phyloP scores from a whole-genome alignment of 1,140 invertebrate species.

The Drosophila nannoptera region DNA sequence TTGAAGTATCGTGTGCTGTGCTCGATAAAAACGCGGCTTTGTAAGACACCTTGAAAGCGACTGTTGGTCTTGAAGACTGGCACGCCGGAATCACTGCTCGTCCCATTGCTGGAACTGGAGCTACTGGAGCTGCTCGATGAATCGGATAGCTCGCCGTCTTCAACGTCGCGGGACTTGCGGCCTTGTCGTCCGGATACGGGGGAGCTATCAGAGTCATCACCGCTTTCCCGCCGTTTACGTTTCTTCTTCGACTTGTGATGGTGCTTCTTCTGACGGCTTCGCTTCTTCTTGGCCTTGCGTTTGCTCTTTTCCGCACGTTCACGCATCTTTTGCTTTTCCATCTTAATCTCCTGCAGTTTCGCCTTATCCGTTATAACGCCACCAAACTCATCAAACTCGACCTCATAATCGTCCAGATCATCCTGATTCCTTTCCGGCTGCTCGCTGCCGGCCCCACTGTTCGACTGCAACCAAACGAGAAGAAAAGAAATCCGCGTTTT shows the following conservation, averaged over 20 bases:
- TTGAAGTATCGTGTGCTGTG: not conserved
- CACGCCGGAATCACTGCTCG: slow-evolving; percentile 64
- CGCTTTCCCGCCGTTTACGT: slow-evolving; percentile 21
- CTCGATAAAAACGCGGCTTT: slow-evolving; percentile 62
- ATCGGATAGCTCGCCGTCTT: slow-evolving; percentile 65
- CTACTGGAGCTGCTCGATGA: slow-evolving; percentile 50
- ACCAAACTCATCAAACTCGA: slow-evolving; percentile 67
- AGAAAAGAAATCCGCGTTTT: slow-evolving; percentile 80
- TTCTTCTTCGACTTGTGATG: slow-evolving; percentile 43
- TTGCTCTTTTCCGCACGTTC: slow-evolving; percentile 42
- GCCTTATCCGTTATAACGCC: slow-evolving; percentile 66
- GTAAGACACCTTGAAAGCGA: slow-evolving; percentile 69
- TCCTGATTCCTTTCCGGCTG: slow-evolving; percentile 5
- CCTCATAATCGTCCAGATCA: slow-evolving; percentile 43
- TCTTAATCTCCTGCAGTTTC: slow-evolving; percentile 47
- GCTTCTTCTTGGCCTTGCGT: slow-evolving; percentile 58
- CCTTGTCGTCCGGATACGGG: slow-evolving; percentile 8
- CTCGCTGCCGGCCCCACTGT: slow-evolving; percentile 31
- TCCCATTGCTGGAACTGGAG: slow-evolving; percentile 38
- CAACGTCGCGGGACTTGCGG: slow-evolving; percentile 30
- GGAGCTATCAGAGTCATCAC: slow-evolving; percentile 19
- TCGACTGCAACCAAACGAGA: slow-evolving; percentile 78
- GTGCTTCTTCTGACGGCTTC: slow-evolving; percentile 25
- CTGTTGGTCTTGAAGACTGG: slow-evolving; percentile 71
- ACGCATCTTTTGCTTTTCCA: slow-evolving; percentile 52